Evolutionary conservation across 2,113 vertebrate genomes (phyloP), one percentile per base, ranked within the genome.

Genomic region (Menura novaehollandiae): DNA sequence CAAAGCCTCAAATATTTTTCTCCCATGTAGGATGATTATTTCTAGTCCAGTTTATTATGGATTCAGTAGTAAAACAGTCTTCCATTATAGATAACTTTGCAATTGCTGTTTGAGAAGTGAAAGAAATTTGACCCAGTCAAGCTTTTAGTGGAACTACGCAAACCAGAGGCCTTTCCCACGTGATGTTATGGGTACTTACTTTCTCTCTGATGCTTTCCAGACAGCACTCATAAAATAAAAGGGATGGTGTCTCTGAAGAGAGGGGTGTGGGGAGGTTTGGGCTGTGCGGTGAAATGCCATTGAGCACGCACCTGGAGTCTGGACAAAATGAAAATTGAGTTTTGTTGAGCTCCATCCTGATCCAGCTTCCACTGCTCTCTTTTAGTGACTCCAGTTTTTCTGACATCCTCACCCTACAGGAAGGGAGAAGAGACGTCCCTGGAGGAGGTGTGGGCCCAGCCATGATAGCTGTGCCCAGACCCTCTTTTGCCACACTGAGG

Each of bases 21-120:
- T 27, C 21, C 2, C 6, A 20, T 0, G 0, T 15, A 62, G 12
- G 17, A 83, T 4, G 16, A 23, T 47, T 41, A 7, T 66, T 66
- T 86, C 35, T 86, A 53, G 46, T 35, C 20, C 27, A 26, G 16
- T 58, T 47, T 64, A 6, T 66, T 88, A 51, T 19, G 39, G 39
- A 32, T 68, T 93, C 13, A 35, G 15, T 27, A 47, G 23, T 33
- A 66, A 58, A 77, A 11, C 18, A 77, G 10, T 62, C 33, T 44
- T 78, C 37, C 30, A 46, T 1, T 2, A 27, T 0, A 53, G 49
- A 51, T 21, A 88, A 32, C 22, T 71, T 49, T 73, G 63, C 7
- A 55, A 85, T 59, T 62, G 18, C 10, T 59, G 9, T 66, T 91
- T 73, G 39, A 74, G 52, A 51, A 63, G 39, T 26, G 12, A 73